These are phyloP conservation scores for Oryzias sinensis DNA, from an alignment of 2,797 vertebrate species.

Conservation along the genomic window DNA sequence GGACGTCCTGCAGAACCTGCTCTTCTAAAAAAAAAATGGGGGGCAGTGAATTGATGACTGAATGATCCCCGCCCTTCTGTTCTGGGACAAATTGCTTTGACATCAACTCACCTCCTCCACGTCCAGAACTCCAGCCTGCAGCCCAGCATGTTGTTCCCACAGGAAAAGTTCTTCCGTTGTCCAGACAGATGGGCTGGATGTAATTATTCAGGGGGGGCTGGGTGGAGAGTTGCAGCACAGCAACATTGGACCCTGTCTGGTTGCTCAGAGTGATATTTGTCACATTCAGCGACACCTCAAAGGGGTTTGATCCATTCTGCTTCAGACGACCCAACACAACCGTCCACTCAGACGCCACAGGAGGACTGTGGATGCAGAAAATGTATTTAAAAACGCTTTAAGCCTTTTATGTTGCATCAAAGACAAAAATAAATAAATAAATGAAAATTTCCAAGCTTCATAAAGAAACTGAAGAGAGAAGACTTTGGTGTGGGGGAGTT, in stretches of 20 bases:
- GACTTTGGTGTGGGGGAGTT: too few relatives aligned
- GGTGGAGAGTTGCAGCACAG: constrained; percentile 33
- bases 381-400: too few relatives aligned
- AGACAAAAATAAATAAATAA: too few relatives aligned
- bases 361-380: constrained; percentile 29
- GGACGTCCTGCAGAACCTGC: constrained; percentile 39
- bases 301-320: constrained; percentile 28
- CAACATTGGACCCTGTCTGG: constrained; percentile 34
- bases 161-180: constrained; percentile 13
- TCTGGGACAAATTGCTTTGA: constrained; percentile 56
- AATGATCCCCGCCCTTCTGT: not conserved
- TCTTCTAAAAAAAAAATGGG: constrained; percentile 18
- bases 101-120: constrained; percentile 44
- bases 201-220: constrained; percentile 20
- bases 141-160: constrained; percentile 38
- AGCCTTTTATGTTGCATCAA: too few relatives aligned
- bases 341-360: constrained; percentile 35
- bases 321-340: constrained; percentile 47
- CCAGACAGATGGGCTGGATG: constrained; percentile 63
- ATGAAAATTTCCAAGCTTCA: too few relatives aligned
- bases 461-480: too few relatives aligned
- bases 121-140: constrained; percentile 38
- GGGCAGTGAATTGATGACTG: too few relatives aligned
- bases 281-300: constrained; percentile 34
- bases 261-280: constrained; percentile 52